Conservation (phyloP, 2,797 vertebrate species). For the Alexandromys oeconomus region DNA sequence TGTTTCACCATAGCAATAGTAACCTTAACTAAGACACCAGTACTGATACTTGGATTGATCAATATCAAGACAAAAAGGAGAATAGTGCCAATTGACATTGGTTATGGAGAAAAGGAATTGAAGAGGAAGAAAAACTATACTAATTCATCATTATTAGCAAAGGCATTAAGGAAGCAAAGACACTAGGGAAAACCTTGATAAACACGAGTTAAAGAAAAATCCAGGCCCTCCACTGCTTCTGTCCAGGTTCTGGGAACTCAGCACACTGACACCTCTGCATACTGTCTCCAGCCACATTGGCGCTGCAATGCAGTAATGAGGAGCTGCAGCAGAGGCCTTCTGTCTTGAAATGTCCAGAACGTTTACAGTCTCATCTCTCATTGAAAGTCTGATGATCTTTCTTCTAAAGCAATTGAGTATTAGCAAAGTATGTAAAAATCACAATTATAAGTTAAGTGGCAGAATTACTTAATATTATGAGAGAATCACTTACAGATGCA, state of each 20-base stretch:
- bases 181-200: background rate
- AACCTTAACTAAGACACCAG: background rate
- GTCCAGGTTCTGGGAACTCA: background rate
- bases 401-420: background rate
- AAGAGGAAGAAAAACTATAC: background rate
- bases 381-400: background rate
- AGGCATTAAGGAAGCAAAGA: background rate
- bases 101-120: background rate
- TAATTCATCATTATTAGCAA: background rate
- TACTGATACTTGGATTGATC: background rate
- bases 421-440: background rate
- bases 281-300: background rate
- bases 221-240: background rate
- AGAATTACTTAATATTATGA: constrained; percentile 19
- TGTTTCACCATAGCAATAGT: background rate
- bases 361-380: background rate
- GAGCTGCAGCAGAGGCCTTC: background rate
- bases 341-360: background rate
- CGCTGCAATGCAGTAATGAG: background rate
- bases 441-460: constrained; percentile 22
- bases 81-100: background rate
- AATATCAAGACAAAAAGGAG: constrained; percentile 52
- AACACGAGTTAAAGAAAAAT: background rate
- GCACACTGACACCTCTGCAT: background rate
- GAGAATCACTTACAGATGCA: background rate